These are phyloP conservation scores for Sebastes glaucus DNA, from an alignment of 2,797 vertebrate species.

Conservation along the genomic window DNA sequence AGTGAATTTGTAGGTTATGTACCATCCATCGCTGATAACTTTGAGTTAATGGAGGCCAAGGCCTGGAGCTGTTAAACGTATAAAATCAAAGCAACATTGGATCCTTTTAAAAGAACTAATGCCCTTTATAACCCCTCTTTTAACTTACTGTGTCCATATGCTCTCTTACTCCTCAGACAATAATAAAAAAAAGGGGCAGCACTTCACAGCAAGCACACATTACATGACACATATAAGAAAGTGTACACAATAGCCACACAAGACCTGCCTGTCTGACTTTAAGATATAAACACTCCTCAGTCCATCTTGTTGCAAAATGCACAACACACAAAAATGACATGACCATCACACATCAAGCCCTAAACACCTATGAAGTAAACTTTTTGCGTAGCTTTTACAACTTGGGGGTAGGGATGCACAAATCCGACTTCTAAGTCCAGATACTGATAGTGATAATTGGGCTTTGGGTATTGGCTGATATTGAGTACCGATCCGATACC, in stretches of 20 bases:
- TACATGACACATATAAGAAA: not conserved
- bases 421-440: too few relatives aligned
- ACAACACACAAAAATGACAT: not conserved
- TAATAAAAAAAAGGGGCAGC: too few relatives aligned
- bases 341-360: not conserved
- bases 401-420: not conserved
- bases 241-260: not conserved
- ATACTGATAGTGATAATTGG: too few relatives aligned
- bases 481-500: too few relatives aligned
- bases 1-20: not conserved
- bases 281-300: not conserved
- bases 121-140: not conserved
- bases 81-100: not conserved
- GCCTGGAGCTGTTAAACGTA: not conserved
- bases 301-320: not conserved
- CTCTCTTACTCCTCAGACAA: not conserved
- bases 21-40: not conserved
- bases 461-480: too few relatives aligned
- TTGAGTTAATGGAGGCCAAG: not conserved
- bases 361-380: not conserved
- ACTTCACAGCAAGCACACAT: not conserved
- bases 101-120: not conserved
- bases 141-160: not conserved
- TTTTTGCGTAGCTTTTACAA: not conserved
- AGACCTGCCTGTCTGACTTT: not conserved